Evolutionary conservation across 2,113 vertebrate genomes (phyloP).

Genomic region (Mormyrus lacerda): DNA sequence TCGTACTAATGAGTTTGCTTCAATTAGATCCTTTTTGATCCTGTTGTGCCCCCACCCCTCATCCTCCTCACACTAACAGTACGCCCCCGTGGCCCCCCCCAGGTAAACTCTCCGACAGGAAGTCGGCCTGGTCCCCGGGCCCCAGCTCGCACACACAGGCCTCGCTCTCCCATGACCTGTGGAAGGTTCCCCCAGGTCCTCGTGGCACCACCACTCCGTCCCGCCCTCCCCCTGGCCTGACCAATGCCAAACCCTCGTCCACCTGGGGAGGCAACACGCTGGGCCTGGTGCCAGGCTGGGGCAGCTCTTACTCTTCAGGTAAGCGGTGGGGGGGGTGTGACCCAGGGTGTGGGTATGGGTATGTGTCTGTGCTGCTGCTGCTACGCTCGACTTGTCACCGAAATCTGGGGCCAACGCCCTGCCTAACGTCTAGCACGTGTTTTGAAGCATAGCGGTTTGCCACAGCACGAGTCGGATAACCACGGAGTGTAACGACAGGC

Average conservation of each 20-base stretch:
- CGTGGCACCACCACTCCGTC: conserved; percentile 81
- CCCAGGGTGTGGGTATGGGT: background rate
- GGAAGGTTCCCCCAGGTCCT: conserved; percentile 82
- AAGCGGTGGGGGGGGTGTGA: background rate
- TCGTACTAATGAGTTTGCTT: background rate
- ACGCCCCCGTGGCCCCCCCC: conserved; percentile 23
- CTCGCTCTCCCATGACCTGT: conserved; percentile 90
- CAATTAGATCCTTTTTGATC: background rate
- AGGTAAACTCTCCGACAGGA: conserved; percentile 96
- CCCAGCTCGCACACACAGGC: conserved; percentile 86
- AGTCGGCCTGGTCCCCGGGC: conserved; percentile 91
- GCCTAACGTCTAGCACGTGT: background rate
- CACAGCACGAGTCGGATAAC: background rate
- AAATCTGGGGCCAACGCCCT: conserved; percentile 25
- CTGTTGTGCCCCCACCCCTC: background rate
- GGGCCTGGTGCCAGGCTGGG: conserved; percentile 73
- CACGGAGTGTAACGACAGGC: background rate
- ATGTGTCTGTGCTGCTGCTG: background rate
- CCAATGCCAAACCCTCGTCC: conserved; percentile 86
- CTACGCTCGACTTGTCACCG: conserved; percentile 27
- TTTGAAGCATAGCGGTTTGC: background rate
- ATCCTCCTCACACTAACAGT: background rate
- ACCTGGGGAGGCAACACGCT: conserved; percentile 87
- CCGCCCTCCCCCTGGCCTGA: conserved; percentile 87
- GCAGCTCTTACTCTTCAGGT: conserved; percentile 87